phyloP scores from a whole-genome alignment of 2,113 vertebrate species.

The Tachysurus vachellii region DNA sequence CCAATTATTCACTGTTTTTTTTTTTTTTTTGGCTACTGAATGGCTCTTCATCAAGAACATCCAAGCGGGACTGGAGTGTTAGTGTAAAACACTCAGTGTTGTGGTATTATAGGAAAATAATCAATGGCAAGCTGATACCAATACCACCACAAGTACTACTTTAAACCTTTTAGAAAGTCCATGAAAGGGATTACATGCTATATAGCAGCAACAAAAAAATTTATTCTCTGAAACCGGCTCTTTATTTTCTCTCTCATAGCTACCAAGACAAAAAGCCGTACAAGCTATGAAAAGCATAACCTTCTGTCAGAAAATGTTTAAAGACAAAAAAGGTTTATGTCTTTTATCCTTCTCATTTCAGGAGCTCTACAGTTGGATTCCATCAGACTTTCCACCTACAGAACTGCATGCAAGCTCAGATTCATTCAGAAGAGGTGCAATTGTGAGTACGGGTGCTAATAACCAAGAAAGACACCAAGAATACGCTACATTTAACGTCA shows the following conservation, averaged over 20 bases:
- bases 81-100: no score
- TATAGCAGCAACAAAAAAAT: background rate
- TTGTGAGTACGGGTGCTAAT: conserved; percentile 76
- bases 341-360: conserved; percentile 62
- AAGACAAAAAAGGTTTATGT: background rate
- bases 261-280: background rate
- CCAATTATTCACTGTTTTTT: no score
- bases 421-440: conserved; percentile 99
- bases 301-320: no score
- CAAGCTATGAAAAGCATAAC: background rate
- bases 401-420: conserved; percentile 96
- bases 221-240: background rate
- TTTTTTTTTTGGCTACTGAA: no score
- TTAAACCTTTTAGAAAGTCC: no score
- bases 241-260: no score
- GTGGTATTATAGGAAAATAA: no score
- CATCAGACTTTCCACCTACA: conserved; percentile 95
- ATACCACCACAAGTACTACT: no score
- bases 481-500: background rate
- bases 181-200: background rate
- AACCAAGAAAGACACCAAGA: no score
- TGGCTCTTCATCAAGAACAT: no score
- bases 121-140: no score
- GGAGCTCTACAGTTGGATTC: conserved; percentile 97
- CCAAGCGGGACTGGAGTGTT: no score